Percentiles rank a stretch among this genome's conserved stretches.
These are phyloP conservation scores for human (Homo sapiens) DNA, from an alignment of 2,113 vertebrate genomes.

Conservation along the genomic window GRCh38 chr9:7271501-7272000, in stretches of 20 bases:
- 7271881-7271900: not conserved
- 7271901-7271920: not conserved
- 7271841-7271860: not conserved
- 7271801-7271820: not conserved
- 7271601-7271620: not conserved
- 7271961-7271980: not conserved
- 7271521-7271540: not conserved
- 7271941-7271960: slow-evolving; percentile 6
- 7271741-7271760: not conserved
- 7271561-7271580: not conserved
- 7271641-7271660: not conserved
- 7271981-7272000: not conserved
- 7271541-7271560: not conserved
- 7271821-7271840: not conserved
- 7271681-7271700: too few relatives aligned
- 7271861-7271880: not conserved
- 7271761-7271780: not conserved
- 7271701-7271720: not conserved
- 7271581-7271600: not conserved
- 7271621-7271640: not conserved
- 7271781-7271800: not conserved
- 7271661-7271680: not conserved
- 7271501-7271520: not conserved
- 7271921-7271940: not conserved
- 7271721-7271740: not conserved